Conservation (phyloP, 2,113 vertebrate genomes). For the Mus pahari region DNA sequence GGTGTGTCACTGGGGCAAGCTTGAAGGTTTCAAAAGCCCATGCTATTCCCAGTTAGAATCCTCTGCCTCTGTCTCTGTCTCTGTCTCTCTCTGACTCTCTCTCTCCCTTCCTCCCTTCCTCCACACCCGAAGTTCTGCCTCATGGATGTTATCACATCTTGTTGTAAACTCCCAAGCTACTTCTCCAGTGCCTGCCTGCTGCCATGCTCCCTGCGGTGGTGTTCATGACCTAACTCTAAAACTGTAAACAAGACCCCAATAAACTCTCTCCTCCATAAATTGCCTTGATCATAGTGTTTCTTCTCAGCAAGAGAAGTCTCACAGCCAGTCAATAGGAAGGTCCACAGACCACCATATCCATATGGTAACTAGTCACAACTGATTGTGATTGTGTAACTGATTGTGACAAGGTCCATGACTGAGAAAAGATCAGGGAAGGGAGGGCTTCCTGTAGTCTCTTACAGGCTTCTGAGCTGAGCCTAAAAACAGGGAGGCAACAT, state of each 20-base stretch:
- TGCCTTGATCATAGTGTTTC: background rate
- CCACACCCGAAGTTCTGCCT: background rate
- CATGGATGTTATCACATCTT: background rate
- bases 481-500: background rate
- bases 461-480: background rate
- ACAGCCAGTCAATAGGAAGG: background rate
- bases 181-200: background rate
- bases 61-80: no score
- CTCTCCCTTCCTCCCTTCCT: background rate
- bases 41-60: background rate
- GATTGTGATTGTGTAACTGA: background rate
- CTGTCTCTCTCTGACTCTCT: no score
- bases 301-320: background rate
- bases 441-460: constrained; percentile 31
- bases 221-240: background rate
- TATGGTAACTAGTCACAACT: background rate
- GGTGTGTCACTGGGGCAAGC: background rate
- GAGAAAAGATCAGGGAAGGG: background rate
- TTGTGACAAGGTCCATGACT: background rate
- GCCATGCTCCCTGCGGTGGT: background rate
- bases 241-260: background rate
- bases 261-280: background rate
- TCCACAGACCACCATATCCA: no score
- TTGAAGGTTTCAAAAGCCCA: background rate
- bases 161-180: background rate